A percentile compares a stretch with the other conserved stretches of the same genome.
Evolutionary conservation across 1,140 invertebrate species (phyloP).

Genomic region (Lepidotrigona ventralis): DNA sequence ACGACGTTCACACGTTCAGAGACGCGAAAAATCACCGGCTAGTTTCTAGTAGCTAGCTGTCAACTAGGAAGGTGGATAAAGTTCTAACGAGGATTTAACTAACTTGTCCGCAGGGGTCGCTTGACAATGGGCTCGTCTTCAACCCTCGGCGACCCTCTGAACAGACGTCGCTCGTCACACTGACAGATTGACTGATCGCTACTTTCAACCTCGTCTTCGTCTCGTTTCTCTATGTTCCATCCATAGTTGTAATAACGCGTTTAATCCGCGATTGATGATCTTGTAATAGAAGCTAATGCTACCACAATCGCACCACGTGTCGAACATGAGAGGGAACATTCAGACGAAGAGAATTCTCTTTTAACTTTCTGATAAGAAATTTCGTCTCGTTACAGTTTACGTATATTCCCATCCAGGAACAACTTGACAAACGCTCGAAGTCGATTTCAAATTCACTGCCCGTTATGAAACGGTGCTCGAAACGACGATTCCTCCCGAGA

Average conservation of each 20-base stretch:
- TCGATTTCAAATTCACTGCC: background rate
- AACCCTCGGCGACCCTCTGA: slow-evolving; percentile 59
- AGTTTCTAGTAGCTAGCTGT: slow-evolving; percentile 34
- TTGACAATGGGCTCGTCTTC: slow-evolving; percentile 66
- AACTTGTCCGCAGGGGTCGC: slow-evolving; percentile 64
- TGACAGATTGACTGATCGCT: slow-evolving; percentile 67
- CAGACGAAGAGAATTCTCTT: no score
- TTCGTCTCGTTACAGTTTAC: no score
- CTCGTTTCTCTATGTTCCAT: background rate
- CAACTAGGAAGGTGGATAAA: slow-evolving; percentile 51
- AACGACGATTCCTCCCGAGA: background rate
- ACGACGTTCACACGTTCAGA: background rate
- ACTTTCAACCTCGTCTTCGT: slow-evolving; percentile 46
- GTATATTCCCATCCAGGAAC: no score
- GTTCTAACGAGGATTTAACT: slow-evolving; percentile 71
- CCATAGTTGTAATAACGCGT: slow-evolving; percentile 26
- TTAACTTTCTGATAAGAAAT: no score
- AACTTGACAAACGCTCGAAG: background rate
- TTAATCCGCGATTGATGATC: background rate
- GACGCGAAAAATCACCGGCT: slow-evolving; percentile 21
- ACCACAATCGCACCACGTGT: no score
- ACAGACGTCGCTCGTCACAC: slow-evolving; percentile 55
- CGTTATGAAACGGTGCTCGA: background rate
- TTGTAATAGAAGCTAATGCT: no score
- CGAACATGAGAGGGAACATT: no score